Evolutionary conservation across 1,140 invertebrate genomes (phyloP).

Genomic region (Diachasma alloeum): DNA sequence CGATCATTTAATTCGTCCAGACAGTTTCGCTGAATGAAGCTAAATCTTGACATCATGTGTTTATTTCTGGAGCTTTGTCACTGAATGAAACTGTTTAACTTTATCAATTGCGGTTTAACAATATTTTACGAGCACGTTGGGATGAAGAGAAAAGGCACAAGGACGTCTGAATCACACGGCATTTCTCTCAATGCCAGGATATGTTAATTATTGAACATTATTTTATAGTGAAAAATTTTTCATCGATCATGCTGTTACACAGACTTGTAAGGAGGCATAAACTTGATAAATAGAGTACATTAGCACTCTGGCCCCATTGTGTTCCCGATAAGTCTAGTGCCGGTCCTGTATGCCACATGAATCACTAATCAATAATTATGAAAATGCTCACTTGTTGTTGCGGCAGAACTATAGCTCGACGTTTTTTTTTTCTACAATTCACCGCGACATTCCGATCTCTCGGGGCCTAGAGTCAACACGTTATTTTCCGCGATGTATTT

Average conservation of each 20-base stretch:
- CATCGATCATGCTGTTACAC: not conserved
- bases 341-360: constrained; percentile 29
- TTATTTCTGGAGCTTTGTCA: not conserved
- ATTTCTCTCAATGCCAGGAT: constrained; percentile 12
- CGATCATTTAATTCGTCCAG: not conserved
- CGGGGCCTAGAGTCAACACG: not conserved
- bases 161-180: constrained; percentile 13
- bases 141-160: not conserved
- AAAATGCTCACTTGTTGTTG: constrained; percentile 1
- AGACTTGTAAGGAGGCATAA: not conserved
- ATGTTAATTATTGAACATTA: not conserved
- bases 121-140: not conserved
- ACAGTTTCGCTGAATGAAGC: not conserved
- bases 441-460: not conserved
- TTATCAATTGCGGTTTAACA: not conserved
- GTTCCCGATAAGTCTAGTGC: constrained; percentile 37
- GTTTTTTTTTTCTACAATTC: not conserved
- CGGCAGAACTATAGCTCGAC: not conserved
- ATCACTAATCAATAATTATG: constrained; percentile 36
- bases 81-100: not conserved
- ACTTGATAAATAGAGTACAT: constrained; percentile 20
- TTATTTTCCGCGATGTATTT: not conserved
- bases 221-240: not conserved
- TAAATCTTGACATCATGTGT: not conserved
- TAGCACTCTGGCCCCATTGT: constrained; percentile 27